Base-by-base conservation (phyloP, 2,113 vertebrate species). In the Hydrochoerus hydrochaeris region DNA sequence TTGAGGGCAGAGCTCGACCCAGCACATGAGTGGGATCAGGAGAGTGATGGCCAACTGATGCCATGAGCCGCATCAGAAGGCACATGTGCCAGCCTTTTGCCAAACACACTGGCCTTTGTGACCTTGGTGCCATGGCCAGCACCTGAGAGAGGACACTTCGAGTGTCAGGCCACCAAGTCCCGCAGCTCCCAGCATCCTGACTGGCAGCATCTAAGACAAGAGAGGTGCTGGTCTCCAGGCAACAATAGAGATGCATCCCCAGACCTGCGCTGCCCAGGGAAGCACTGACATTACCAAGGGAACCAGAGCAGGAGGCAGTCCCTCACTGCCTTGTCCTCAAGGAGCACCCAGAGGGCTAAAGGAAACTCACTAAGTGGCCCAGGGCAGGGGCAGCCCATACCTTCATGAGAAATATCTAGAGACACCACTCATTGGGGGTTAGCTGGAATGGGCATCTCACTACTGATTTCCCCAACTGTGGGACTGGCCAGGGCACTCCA, bases 301-400 rank as follows among this genome's bases (percentile, higher is more conserved):
- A 52, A 52, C 52, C 12, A 52, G 52, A 13, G 52, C 52, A 52
- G 52, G 2, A 11, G 11, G 52, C 52, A 52, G 52, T 11, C 52
- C 52, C 52, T 52, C 52, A 52, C 52, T 11, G 8, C 9, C 52
- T 52, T 2, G 11, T 58, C 49, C 73, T 58, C 10, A 32, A 71
- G 26, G 38, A 7, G 82, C 13, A 11, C 32, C 52, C 30, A 10
- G 28, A 83, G 26, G 41, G 46, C 46, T 81, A n/a, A 28, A 71
- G 58, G 69, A 62, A 38, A 54, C 11, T 0, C 5, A 49, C 46
- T 38, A 14, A 81, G 46, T 22, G 89, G 26, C n/a, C 12, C 10
- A 20, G 46, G 2, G 1, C 20, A 16, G 16, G 44, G 0, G 24
- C 2, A 13, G n/a, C n/a, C n/a, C n/a, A n/a, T n/a, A n/a, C n/a